Evolutionary conservation across 2,888 invertebrate species (phyloP).

Genomic region (Drosophila engyochracea): DNA sequence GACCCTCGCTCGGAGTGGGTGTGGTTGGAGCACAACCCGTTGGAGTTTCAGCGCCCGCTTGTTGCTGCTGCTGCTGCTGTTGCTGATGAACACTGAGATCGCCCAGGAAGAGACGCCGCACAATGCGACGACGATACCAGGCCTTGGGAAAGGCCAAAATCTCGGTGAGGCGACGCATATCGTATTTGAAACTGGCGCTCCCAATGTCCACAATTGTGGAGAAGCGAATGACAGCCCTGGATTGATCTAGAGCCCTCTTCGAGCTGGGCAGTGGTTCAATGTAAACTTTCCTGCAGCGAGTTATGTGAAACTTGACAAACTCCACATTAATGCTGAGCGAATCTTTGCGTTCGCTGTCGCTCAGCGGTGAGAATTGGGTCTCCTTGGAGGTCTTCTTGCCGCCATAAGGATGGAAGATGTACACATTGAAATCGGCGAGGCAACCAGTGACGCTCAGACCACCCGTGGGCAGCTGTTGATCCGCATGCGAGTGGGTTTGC

Average conservation of each 20-base stretch:
- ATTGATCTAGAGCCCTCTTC: constrained; percentile 87
- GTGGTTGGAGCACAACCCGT: constrained; percentile 69
- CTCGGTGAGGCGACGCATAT: constrained; percentile 98
- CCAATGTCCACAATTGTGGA: constrained; percentile 98
- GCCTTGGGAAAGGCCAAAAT: constrained; percentile 99
- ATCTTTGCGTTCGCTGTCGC: constrained; percentile 96
- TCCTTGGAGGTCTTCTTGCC: constrained; percentile 93
- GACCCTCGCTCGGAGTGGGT: constrained; percentile 78
- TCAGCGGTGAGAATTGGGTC: constrained; percentile 94
- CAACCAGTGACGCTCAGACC: constrained; percentile 94
- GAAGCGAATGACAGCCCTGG: constrained; percentile 95
- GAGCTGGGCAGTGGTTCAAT: constrained; percentile 87
- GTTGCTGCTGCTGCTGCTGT: constrained; percentile 59
- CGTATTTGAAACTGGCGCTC: constrained; percentile 98
- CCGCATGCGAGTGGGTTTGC: constrained; percentile 57
- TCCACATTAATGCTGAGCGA: constrained; percentile 98
- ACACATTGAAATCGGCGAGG: constrained; percentile 98
- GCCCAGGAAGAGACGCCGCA: constrained; percentile 95
- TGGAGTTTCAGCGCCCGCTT: constrained; percentile 70
- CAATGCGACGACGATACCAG: constrained; percentile 98
- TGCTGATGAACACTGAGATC: constrained; percentile 90
- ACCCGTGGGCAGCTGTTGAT: constrained; percentile 82
- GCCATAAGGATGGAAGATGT: constrained; percentile 99
- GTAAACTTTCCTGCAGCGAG: constrained; percentile 95
- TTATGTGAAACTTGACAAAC: constrained; percentile 98